These are phyloP conservation scores for Nymphalis c-album DNA, from an alignment of 2,888 invertebrate genomes.

Conservation along the genomic window DNA sequence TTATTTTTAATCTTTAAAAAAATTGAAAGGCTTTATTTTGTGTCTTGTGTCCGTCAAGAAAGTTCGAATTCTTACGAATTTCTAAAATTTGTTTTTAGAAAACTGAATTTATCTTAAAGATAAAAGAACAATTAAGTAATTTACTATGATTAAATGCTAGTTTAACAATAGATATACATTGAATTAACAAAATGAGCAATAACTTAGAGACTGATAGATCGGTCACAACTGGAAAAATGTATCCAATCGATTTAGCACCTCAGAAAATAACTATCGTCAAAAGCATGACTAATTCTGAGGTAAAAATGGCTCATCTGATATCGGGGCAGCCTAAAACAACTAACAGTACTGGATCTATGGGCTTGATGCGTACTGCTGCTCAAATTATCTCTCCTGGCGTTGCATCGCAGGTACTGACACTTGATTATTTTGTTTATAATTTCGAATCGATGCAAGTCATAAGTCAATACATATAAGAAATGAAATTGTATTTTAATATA, in stretches of 20 bases:
- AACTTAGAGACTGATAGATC: slow-evolving; percentile 81
- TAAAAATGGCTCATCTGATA: slow-evolving; percentile 76
- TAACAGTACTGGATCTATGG: slow-evolving; percentile 57
- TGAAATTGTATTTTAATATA: too few species aligned
- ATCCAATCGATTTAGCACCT: slow-evolving; percentile 79
- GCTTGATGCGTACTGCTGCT: slow-evolving; percentile 72
- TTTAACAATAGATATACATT: slow-evolving; percentile 10
- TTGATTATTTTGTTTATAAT: not conserved
- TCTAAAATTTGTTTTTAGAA: slow-evolving; percentile 18
- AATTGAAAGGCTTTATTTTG: slow-evolving; percentile 36
- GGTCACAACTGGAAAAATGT: slow-evolving; percentile 78
- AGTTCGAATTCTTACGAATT: slow-evolving; percentile 40
- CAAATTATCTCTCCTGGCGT: slow-evolving; percentile 74
- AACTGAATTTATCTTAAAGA: not conserved
- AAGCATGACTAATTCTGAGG: slow-evolving; percentile 69
- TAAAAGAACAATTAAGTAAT: slow-evolving; percentile 1
- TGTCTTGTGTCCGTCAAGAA: slow-evolving; percentile 39
- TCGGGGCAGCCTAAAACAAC: slow-evolving; percentile 67
- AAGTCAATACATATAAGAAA: not conserved
- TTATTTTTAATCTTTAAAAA: slow-evolving; percentile 14
- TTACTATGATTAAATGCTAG: slow-evolving; percentile 16
- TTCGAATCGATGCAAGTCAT: not conserved
- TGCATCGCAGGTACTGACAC: slow-evolving; percentile 63
- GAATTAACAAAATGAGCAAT: slow-evolving; percentile 63
- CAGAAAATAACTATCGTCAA: slow-evolving; percentile 79